Base-by-base conservation (phyloP, 1,140 invertebrate genomes). In the Platyscapa corneri region DNA sequence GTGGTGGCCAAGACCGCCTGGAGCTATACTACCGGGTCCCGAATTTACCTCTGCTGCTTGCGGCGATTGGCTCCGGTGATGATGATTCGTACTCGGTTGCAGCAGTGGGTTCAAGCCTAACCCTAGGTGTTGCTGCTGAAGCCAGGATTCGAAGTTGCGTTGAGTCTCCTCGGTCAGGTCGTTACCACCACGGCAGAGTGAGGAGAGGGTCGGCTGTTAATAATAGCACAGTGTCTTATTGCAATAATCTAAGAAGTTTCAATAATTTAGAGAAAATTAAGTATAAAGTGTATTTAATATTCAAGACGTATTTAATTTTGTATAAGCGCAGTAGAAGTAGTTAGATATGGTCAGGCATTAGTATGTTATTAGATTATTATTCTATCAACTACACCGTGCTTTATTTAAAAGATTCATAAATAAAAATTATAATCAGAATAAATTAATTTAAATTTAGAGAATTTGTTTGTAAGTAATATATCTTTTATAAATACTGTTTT, bases 111-210 rank as follows among this genome's bases (percentile, higher is more conserved):
- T 95, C 60, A 92, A 92, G 65, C 90, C 94, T 84, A 95, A 94
- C 88, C 94, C 94, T 86, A 94, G 93, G 46, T 94, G 95, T 79
- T 95, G 94, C 32, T 92, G 94, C 88, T 89, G 94, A 84, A 89
- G 90, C 92, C 92, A 95, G 87, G 90, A 94, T 89, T 97, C 96
- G 90, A 97, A 97, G 90, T 96, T 96, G 76, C 96, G 93, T 42
- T 95, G 95, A 84, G 95, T 95, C 46, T 97, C 97, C 86, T 97
- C 96, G 0, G 95, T 95, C 3, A 96, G 94, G 75, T 97, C 96
- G 56, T 96, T 95, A 42, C 95, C 95, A n/a, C 94, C 95, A 77
- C 95, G 94, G 89, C 96, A 97, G 74, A 97, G 95, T 88, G 97
- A 96, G 76, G 96, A 95, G 70, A 97, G 91, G n/a, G 96, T 95